phyloP scores from a whole-genome alignment of 2,888 invertebrate species.

The Spicauda simplicius region DNA sequence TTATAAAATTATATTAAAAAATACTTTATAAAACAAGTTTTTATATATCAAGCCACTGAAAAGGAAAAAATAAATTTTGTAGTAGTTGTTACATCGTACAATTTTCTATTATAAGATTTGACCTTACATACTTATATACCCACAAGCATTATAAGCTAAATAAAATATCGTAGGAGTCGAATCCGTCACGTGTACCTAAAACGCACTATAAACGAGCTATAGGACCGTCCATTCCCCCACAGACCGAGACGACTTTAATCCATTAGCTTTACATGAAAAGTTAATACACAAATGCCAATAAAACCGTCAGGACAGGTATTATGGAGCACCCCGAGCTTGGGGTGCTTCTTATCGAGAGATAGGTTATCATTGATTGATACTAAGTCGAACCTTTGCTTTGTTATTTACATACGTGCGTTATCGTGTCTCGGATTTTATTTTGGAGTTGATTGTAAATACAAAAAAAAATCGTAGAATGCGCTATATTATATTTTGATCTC shows the following conservation, averaged over 20 bases:
- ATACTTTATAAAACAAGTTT: too few relatives aligned
- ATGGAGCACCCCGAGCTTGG: constrained; percentile 50
- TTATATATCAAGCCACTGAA: too few relatives aligned
- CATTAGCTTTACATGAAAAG: constrained; percentile 79
- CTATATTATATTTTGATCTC: too few relatives aligned
- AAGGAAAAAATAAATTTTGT: too few relatives aligned
- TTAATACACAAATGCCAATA: constrained; percentile 73
- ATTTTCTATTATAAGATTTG: too few relatives aligned
- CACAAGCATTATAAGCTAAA: too few relatives aligned
- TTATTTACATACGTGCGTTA: not conserved
- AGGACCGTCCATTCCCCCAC: constrained; percentile 51
- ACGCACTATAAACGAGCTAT: constrained; percentile 1
- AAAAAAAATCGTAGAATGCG: too few relatives aligned
- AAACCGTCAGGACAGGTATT: constrained; percentile 66
- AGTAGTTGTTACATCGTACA: too few relatives aligned
- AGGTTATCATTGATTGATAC: constrained; percentile 28
- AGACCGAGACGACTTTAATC: constrained; percentile 68
- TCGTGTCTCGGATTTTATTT: not conserved
- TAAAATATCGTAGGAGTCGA: too few relatives aligned
- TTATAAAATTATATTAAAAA: too few relatives aligned
- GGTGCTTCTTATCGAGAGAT: constrained; percentile 48
- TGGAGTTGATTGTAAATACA: not conserved
- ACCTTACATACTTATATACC: too few relatives aligned
- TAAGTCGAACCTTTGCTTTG: not conserved
- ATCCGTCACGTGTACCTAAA: not conserved